These are phyloP conservation scores for Tridacna gigas DNA, from an alignment of 2,888 invertebrate species.

Conservation along the genomic window DNA sequence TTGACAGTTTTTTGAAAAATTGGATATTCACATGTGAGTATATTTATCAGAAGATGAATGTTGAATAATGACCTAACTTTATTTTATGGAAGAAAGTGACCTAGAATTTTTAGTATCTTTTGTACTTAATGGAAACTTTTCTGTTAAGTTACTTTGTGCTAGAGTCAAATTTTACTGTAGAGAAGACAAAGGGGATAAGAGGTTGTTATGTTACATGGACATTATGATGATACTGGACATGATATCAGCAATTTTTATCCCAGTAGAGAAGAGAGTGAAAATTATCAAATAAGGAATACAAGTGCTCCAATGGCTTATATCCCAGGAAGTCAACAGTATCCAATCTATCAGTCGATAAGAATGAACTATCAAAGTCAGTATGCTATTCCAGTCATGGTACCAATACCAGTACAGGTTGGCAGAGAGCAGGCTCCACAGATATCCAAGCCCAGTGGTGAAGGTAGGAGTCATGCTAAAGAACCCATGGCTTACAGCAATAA, in stretches of 20 bases:
- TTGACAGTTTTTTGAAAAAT: background rate
- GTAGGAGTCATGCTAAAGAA: background rate
- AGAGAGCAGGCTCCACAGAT: constrained; percentile 20
- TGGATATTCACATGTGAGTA: too few species aligned
- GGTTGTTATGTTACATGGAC: constrained; percentile 6
- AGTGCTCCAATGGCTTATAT: constrained; percentile 6
- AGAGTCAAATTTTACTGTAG: too few species aligned
- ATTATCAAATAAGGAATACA: background rate
- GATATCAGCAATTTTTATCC: constrained; percentile 1
- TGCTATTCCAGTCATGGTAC: constrained; percentile 47
- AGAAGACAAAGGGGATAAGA: too few species aligned
- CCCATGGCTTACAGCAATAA: background rate
- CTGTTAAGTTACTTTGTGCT: background rate
- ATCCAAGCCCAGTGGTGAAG: background rate
- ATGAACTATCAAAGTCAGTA: constrained; percentile 5
- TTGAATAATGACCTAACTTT: too few species aligned
- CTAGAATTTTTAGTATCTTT: too few species aligned
- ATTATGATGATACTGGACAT: constrained; percentile 24
- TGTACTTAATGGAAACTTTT: background rate
- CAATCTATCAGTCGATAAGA: background rate
- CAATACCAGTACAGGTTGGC: constrained; percentile 41
- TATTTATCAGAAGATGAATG: too few species aligned
- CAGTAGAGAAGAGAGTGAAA: background rate
- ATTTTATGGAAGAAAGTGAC: too few species aligned
- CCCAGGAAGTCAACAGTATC: constrained; percentile 11